These are phyloP conservation scores for Cylloceria caligata DNA, from an alignment of 2,888 invertebrate species.

Conservation along the genomic window DNA sequence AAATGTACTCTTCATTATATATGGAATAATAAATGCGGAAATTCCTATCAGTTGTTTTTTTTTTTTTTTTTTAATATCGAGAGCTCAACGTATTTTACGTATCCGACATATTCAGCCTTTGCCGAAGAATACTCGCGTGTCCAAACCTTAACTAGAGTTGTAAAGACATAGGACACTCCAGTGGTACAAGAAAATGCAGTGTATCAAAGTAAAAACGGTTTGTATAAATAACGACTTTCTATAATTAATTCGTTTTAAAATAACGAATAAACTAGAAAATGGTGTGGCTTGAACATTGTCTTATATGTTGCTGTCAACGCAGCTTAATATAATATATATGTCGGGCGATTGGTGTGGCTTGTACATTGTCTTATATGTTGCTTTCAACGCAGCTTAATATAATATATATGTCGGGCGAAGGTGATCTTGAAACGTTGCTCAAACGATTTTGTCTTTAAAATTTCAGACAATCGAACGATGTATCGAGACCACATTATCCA, in stretches of 20 bases:
- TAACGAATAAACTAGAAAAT: background rate
- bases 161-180: background rate
- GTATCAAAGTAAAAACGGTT: background rate
- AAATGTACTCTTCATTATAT: background rate
- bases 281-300: background rate
- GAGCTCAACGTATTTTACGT: background rate
- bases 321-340: too few species aligned
- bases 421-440: background rate
- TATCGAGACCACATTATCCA: background rate
- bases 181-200: background rate
- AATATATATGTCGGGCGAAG: background rate
- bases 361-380: background rate
- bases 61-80: background rate
- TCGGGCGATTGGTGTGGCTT: background rate
- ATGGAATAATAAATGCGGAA: background rate
- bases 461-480: constrained; percentile 9
- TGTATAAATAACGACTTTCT: background rate
- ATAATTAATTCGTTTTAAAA: background rate
- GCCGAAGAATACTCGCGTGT: background rate
- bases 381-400: background rate
- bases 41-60: background rate
- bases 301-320: background rate
- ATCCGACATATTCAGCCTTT: background rate
- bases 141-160: background rate
- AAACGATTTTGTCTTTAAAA: constrained; percentile 23